A percentile compares a stretch with the other conserved stretches of the same genome.
Evolutionary conservation across 2,888 invertebrate species (phyloP).

Genomic region (Temnothorax ravouxi): DNA sequence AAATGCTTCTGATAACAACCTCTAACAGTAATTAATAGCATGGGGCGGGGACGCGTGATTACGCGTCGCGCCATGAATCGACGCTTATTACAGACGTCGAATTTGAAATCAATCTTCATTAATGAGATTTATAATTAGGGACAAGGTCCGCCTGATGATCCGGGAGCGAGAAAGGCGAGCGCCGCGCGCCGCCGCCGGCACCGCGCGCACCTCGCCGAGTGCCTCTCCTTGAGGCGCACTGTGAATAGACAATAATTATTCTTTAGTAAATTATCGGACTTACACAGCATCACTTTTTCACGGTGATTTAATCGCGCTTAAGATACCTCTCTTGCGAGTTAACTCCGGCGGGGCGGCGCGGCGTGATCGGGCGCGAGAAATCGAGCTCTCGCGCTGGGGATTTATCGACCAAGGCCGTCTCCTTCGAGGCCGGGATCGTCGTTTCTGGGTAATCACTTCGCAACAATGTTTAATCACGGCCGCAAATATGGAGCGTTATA

Average conservation of each 20-base stretch:
- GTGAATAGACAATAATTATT: conserved; percentile 66
- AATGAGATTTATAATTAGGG: conserved; percentile 75
- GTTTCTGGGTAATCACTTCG: conserved; percentile 59
- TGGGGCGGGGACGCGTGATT: conserved; percentile 68
- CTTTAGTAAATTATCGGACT: conserved; percentile 59
- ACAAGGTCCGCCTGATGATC: conserved; percentile 73
- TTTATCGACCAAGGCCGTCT: conserved; percentile 59
- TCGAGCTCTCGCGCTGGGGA: conserved; percentile 41
- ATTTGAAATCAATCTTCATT: conserved; percentile 76
- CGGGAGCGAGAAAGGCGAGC: conserved; percentile 60
- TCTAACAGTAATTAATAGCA: conserved; percentile 75
- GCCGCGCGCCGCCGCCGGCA: conserved; percentile 5
- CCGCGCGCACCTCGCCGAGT: conserved; percentile 4
- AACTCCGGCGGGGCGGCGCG: conserved; percentile 48
- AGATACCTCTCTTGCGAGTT: conserved; percentile 54
- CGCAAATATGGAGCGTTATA: conserved; percentile 58
- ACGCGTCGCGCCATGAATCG: conserved; percentile 64
- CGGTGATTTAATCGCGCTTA: conserved; percentile 58
- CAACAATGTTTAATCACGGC: conserved; percentile 59
- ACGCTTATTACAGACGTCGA: conserved; percentile 74
- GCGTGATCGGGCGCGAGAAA: conserved; percentile 56
- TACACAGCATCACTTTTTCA: conserved; percentile 54
- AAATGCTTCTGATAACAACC: conserved; percentile 68
- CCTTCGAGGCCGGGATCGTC: conserved; percentile 48
- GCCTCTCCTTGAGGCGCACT: conserved; percentile 27